These are phyloP conservation scores for Escarpia spicata DNA, from an alignment of 2,888 invertebrate genomes.

Conservation along the genomic window DNA sequence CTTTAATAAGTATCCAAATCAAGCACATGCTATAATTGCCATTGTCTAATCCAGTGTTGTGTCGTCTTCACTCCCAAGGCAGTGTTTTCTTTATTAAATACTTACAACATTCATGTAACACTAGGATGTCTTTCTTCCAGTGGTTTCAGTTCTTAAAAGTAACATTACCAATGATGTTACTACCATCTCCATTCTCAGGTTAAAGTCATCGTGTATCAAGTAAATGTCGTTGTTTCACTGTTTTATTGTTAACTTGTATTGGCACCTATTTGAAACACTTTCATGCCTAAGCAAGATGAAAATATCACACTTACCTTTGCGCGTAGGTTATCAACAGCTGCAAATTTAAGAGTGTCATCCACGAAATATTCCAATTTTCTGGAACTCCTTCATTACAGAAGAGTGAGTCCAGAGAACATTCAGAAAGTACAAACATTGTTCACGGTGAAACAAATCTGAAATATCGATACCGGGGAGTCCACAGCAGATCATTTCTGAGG, in stretches of 20 bases:
- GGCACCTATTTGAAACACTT: background rate
- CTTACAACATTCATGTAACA: no score
- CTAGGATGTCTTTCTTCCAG: no score
- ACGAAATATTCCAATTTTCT: no score
- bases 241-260: background rate
- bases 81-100: no score
- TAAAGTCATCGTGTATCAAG: background rate
- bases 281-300: no score
- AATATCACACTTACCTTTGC: no score
- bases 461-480: conserved; percentile 33
- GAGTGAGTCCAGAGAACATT: background rate
- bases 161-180: no score
- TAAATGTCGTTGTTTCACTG: background rate
- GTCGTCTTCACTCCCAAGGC: no score
- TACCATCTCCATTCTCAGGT: no score
- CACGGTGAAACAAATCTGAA: conserved; percentile 31
- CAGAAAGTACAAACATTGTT: background rate
- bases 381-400: background rate
- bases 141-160: no score
- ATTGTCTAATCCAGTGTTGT: background rate
- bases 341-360: no score
- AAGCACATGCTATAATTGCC: background rate
- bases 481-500: background rate
- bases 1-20: conserved; percentile 1
- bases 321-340: no score